These are phyloP conservation scores for Yoshiicerus persimilis DNA, from an alignment of 1,140 invertebrate species.

Conservation along the genomic window DNA sequence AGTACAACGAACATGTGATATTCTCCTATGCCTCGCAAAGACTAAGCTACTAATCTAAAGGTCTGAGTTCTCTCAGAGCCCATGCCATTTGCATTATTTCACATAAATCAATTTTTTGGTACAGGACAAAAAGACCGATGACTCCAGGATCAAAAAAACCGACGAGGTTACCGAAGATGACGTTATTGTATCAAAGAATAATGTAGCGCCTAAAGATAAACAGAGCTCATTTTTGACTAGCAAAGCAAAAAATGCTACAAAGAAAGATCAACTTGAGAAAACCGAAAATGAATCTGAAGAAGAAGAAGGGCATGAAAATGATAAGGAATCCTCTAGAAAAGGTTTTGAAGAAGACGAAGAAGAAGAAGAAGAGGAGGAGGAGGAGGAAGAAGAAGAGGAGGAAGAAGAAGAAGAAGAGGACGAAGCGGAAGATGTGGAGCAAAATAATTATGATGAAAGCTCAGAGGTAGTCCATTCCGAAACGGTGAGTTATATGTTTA, in stretches of 20 bases:
- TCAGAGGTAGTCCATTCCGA: neutral
- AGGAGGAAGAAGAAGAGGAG: slow-evolving; percentile 52
- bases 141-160: slow-evolving; percentile 63
- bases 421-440: slow-evolving; percentile 43
- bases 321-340: neutral
- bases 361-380: slow-evolving; percentile 53
- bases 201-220: neutral
- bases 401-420: slow-evolving; percentile 54
- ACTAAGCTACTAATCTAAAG: no score
- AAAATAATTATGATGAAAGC: neutral
- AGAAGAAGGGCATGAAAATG: neutral
- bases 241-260: neutral
- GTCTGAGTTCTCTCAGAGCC: no score
- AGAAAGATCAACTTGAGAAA: slow-evolving; percentile 26
- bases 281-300: slow-evolving; percentile 15
- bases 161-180: slow-evolving; percentile 60
- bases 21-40: no score
- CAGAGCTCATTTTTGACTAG: neutral
- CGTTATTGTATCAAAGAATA: neutral
- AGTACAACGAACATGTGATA: no score
- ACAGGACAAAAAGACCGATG: slow-evolving; percentile 45
- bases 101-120: neutral
- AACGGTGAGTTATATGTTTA: neutral
- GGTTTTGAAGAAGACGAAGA: neutral
- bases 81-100: no score